Base-by-base conservation (phyloP, 2,888 invertebrate genomes). In the Caenorhabditis sp. region DNA sequence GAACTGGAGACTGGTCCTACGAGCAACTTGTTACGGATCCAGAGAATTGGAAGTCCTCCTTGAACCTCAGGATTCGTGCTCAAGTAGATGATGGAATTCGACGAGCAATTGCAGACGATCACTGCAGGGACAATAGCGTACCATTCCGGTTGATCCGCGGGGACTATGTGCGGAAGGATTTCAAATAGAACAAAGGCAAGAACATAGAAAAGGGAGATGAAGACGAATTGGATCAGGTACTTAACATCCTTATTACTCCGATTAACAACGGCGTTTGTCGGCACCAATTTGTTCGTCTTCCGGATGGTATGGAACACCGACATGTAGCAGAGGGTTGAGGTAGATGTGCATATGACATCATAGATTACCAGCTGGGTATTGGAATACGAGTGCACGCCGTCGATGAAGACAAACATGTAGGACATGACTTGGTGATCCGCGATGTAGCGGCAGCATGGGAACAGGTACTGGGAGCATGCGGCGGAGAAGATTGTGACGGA, bases 151-250 rank as follows among this genome's bases (percentile, higher is more conserved):
- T 71, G 28, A 4, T 78, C 72, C 18, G 51, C 55, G 6, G 79
- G 79, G 13, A 85, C 80, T 5, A 78, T 65, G 8, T 64, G 13
- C 0, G 84, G 84, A 18, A 84, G 80, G 11, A 74, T 18, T 9
- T 82, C 62, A 50, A 84, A 84, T 44, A 68, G 68, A 15, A 78
- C 62, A 82, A 82, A 84, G 1, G 82, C 51, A 22, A 74, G 62
- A 4, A 77, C 58, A 47, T 84, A 84, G 40, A 84, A 82, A 0
- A 76, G 26, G 11, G 82, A 80, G 62, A 82, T 84, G 32, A 77
- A 71, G n/a, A 71, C 58, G 60, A 84, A 82, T 22, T 84, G 82
- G n/a, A 82, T 24, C 5, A 82, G 77, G 50, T 79, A 83, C 69
- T 37, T 69, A 15, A 51, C 18, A 18, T 69, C 69, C 18, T 69